A percentile compares a stretch with the other conserved stretches of the same genome.
Evolutionary conservation across 1,140 invertebrate genomes (phyloP).

Genomic region (Centruroides sculpturatus): DNA sequence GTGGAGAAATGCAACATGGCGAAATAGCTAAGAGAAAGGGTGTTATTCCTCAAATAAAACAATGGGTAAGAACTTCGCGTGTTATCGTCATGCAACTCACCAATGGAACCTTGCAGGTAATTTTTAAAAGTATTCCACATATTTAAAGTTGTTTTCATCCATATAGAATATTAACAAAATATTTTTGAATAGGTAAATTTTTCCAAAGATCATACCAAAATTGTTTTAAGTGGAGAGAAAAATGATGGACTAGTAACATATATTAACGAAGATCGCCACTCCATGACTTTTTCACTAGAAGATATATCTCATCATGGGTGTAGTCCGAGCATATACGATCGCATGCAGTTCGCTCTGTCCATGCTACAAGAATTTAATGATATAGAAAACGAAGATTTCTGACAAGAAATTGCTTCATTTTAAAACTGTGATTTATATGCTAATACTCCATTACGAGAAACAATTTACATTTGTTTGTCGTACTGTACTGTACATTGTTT

Average conservation of each 20-base stretch:
- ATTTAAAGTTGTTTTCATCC: too few species aligned
- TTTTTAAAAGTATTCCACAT: too few species aligned
- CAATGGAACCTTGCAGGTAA: slow-evolving; percentile 44
- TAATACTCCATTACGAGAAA: too few species aligned
- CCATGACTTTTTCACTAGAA: slow-evolving; percentile 42
- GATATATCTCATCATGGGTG: slow-evolving; percentile 42
- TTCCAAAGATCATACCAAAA: slow-evolving; percentile 46
- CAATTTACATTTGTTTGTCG: too few species aligned
- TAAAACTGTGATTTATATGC: too few species aligned
- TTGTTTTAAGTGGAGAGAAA: slow-evolving; percentile 32
- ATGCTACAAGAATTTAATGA: slow-evolving; percentile 36
- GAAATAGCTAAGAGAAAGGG: slow-evolving; percentile 7
- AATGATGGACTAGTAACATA: slow-evolving; percentile 36
- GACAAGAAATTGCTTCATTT: too few species aligned
- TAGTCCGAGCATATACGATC: slow-evolving; percentile 36
- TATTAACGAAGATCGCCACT: slow-evolving; percentile 40
- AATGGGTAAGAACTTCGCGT: slow-evolving; percentile 42
- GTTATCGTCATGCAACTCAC: slow-evolving; percentile 45
- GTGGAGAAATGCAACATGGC: too few species aligned
- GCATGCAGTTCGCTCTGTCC: slow-evolving; percentile 42
- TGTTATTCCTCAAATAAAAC: slow-evolving; percentile 34
- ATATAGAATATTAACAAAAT: too few species aligned
- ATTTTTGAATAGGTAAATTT: slow-evolving; percentile 39
- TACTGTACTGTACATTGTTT: too few species aligned
- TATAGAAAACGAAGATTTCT: slow-evolving; percentile 25